A percentile compares a stretch with the other conserved stretches of the same genome.
Evolutionary conservation across 1,140 invertebrate species (phyloP).

Genomic region (Acyrthosiphon pisum): DNA sequence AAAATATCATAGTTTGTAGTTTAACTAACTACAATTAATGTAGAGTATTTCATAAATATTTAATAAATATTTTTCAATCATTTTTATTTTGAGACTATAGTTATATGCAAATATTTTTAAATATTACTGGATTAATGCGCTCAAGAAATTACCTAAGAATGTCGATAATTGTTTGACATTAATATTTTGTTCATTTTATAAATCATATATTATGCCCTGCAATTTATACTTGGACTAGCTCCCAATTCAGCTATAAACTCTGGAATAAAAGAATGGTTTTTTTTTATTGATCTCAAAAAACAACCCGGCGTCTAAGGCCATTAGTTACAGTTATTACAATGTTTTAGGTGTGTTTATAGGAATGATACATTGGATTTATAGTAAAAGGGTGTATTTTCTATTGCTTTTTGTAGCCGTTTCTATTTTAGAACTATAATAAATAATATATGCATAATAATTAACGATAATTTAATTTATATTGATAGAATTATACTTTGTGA

Average conservation of each 20-base stretch:
- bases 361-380: too few relatives aligned
- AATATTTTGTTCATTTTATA: not conserved
- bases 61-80: not conserved
- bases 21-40: not conserved
- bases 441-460: not conserved
- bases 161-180: not conserved
- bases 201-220: not conserved
- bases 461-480: not conserved
- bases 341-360: too few relatives aligned
- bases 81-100: not conserved
- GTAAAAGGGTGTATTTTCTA: not conserved
- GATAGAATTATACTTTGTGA: not conserved
- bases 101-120: not conserved
- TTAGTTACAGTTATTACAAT: too few relatives aligned
- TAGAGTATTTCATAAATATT: not conserved
- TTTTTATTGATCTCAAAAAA: not conserved
- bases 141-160: not conserved
- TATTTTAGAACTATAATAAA: not conserved
- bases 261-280: not conserved
- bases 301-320: too few relatives aligned
- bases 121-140: not conserved
- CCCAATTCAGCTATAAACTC: not conserved
- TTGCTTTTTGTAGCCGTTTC: not conserved
- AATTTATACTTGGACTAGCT: not conserved
- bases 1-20: not conserved